A percentile compares a stretch with the other conserved stretches of the same genome.
Evolutionary conservation across 2,113 vertebrate genomes (phyloP).

Genomic region (Amphiprion percula): DNA sequence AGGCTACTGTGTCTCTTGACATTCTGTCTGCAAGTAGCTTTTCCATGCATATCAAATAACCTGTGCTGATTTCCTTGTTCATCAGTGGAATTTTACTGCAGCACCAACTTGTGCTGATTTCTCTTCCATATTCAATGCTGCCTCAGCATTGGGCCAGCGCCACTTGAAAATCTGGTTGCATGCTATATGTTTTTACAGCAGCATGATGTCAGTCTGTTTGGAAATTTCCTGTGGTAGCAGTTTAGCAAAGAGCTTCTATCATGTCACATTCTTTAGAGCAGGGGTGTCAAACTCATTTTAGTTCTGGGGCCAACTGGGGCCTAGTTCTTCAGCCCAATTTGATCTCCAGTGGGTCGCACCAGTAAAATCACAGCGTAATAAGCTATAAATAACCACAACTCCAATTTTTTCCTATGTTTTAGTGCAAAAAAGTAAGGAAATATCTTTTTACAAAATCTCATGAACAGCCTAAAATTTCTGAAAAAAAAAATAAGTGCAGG

Average conservation of each 20-base stretch:
- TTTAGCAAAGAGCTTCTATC: neutral
- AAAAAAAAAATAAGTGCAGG: too few relatives aligned
- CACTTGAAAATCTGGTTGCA: conserved; percentile 8
- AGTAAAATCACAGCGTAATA: too few relatives aligned
- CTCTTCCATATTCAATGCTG: neutral
- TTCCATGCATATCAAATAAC: neutral
- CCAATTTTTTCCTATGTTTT: too few relatives aligned
- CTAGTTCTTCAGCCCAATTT: too few relatives aligned
- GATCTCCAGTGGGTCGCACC: too few relatives aligned
- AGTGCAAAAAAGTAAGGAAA: too few relatives aligned
- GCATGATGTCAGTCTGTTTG: neutral
- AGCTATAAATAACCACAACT: too few relatives aligned
- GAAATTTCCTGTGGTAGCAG: neutral
- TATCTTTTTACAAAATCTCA: too few relatives aligned
- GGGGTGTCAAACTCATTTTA: too few relatives aligned
- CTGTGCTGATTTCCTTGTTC: neutral
- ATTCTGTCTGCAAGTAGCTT: neutral
- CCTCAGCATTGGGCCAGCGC: neutral
- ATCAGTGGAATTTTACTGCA: conserved; percentile 8
- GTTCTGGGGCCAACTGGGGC: too few relatives aligned
- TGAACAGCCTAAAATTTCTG: too few relatives aligned
- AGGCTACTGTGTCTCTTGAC: too few relatives aligned
- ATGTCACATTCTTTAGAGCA: neutral
- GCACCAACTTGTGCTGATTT: conserved; percentile 4
- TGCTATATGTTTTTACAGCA: neutral